Evolutionary conservation across 2,797 vertebrate species (phyloP), one percentile per base, ranked within the genome.

Genomic region (Chaenodraco wilsoni): DNA sequence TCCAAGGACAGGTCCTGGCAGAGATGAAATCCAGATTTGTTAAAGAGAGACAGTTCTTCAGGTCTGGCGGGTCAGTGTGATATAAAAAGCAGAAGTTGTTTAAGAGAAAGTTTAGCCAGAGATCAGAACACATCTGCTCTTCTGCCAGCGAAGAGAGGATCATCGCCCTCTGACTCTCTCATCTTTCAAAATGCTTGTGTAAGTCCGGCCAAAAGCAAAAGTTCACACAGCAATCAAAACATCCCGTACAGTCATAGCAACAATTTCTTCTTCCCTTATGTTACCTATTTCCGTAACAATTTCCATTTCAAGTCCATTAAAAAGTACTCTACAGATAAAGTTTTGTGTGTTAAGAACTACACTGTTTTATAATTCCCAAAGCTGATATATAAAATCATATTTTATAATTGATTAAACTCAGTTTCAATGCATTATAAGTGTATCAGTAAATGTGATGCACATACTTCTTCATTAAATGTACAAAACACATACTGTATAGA

Each of bases 21-120:
- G 78, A 75, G 88, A 90, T 91, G 83, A 93, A 92, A 93, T 84
- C 69, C 88, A 80, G 40, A 55, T 87, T 87, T 92, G 86, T 89
- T 87, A 88, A 87, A 87, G 91, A 78, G 62, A 87, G 89, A 87
- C 83, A 70, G 78, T 77, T 90, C 60, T 76, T 3, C 13, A 70
- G 67, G 78, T 78, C 46, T 1, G 33, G 4, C 2, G 46, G 69
- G 83, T 93, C 84, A 85, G 80, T 66, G 85, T 71, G 85, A 81
- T 82, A 86, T 86, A 84, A 91, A 48, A 84, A 87, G 85, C 86
- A 89, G 86, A 88, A 87, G 59, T 88, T 87, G 87, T 92, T 87
- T 82, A 83, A 85, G 77, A 72, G 73, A 83, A 85, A 70, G 76
- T 85, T 84, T 62, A 75, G 70, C 40, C 11, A 13, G 60, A 65